A percentile compares a stretch with the other conserved stretches of the same genome.
Conservation (phyloP, 2,888 invertebrate genomes). For the Diploptera punctata region DNA sequence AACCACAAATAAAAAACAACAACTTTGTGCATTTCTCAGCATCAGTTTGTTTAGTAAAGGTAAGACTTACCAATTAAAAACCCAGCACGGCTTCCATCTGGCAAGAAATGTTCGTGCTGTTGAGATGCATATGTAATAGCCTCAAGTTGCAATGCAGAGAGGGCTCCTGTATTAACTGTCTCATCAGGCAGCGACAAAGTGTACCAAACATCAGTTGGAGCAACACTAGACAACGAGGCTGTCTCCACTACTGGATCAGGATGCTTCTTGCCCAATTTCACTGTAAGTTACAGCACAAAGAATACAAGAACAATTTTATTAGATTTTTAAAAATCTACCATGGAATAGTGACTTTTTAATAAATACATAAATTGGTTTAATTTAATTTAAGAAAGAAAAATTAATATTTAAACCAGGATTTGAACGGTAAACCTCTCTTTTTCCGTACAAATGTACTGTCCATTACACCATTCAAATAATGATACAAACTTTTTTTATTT, state of each 20-base stretch:
- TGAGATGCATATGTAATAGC: slow-evolving; percentile 97
- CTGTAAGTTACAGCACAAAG: slow-evolving; percentile 59
- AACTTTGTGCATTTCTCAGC: too few relatives aligned
- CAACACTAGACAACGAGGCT: slow-evolving; percentile 94
- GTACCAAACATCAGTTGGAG: slow-evolving; percentile 94
- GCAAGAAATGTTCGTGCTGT: slow-evolving; percentile 90
- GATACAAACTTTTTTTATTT: too few relatives aligned
- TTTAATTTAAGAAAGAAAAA: too few relatives aligned
- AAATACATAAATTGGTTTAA: too few relatives aligned
- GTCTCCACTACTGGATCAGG: slow-evolving; percentile 99
- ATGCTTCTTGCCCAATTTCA: slow-evolving; percentile 93
- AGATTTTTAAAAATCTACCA: slow-evolving; percentile 23
- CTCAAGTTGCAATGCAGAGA: slow-evolving; percentile 97
- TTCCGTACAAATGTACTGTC: too few relatives aligned
- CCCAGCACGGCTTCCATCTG: slow-evolving; percentile 90
- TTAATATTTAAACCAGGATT: too few relatives aligned
- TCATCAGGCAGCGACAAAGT: slow-evolving; percentile 82
- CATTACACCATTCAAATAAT: too few relatives aligned
- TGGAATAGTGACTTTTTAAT: too few relatives aligned
- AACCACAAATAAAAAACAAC: too few relatives aligned
- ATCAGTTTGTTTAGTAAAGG: too few relatives aligned
- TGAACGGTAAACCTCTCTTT: too few relatives aligned
- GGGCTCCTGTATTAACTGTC: slow-evolving; percentile 80
- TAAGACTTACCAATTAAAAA: slow-evolving; percentile 80
- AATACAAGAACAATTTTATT: neutral